These are phyloP conservation scores for Aphelenchoides avenae DNA, from an alignment of 1,140 invertebrate species.

Conservation along the genomic window DNA sequence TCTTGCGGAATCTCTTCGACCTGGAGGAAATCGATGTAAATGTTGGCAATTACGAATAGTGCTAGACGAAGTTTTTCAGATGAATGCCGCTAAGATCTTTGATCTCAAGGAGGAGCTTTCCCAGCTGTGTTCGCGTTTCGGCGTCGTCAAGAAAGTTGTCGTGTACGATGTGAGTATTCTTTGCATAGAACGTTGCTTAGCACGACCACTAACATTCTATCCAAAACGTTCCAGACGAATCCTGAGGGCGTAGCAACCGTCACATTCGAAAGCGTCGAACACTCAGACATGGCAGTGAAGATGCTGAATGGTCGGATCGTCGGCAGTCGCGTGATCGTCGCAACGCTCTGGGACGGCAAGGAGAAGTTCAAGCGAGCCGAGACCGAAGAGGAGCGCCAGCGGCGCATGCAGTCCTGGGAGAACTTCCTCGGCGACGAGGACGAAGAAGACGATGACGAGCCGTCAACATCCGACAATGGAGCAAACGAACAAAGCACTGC, in stretches of 20 bases:
- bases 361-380: slow-evolving; percentile 80
- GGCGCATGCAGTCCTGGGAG: slow-evolving; percentile 80
- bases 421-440: slow-evolving; percentile 64
- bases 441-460: slow-evolving; percentile 29
- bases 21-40: slow-evolving; percentile 77
- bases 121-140: slow-evolving; percentile 83
- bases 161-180: slow-evolving; percentile 79
- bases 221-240: slow-evolving; percentile 69
- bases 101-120: slow-evolving; percentile 85
- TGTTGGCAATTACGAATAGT: slow-evolving; percentile 1
- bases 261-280: slow-evolving; percentile 80
- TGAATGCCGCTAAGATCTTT: slow-evolving; percentile 77
- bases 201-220: not conserved
- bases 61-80: slow-evolving; percentile 55
- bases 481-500: not conserved
- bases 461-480: slow-evolving; percentile 11
- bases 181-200: not conserved
- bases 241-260: slow-evolving; percentile 89
- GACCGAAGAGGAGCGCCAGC: slow-evolving; percentile 78
- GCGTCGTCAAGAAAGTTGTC: slow-evolving; percentile 82
- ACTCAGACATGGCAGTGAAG: slow-evolving; percentile 81
- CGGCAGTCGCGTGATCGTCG: slow-evolving; percentile 75
- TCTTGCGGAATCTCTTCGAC: slow-evolving; percentile 89
- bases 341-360: slow-evolving; percentile 88
- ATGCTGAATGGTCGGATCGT: slow-evolving; percentile 88